Base-by-base conservation (phyloP, 2,797 vertebrate species). In the Limnodromus scolopaceus region DNA sequence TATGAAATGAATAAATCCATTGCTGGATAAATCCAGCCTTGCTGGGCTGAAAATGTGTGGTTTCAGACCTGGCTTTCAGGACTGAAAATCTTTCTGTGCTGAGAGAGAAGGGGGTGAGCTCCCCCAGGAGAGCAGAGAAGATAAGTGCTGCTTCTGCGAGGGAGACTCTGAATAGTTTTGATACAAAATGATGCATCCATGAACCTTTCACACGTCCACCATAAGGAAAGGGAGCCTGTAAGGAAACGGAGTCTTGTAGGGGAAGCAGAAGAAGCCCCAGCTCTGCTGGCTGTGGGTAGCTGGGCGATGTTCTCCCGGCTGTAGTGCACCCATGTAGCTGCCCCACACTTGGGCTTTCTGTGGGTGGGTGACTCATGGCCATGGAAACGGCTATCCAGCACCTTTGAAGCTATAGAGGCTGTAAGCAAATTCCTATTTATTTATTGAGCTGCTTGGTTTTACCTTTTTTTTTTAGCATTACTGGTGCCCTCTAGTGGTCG, bases 401-500 rank as follows among this genome's bases (percentile, higher is more conserved):
- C 53, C 55, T 77, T 34, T 63, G 13, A 38, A 92, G 39, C 45
- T 39, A 10, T 6, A 13, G 27, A 28, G 30, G 27, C 78, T 19
- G 54, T 28, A 58, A 92, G 72, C 41, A 39, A 81, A 54, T 51
- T 63, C 22, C 16, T 16, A 0, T n/a, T 60, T 39, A 22, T 65
- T 93, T 36, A 54, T 53, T 63, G 38, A n/a, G 13, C 24, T 20
- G 1, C 16, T 58, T 27, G 5, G 2, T 10, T 85, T 89, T 46
- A 3, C 6, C 1, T 9, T 34, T 27, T 14, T 51, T 6, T 32
- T 46, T 43, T 18, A 81, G 79, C 57, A 12, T 38, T 45, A 15
- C 70, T 66, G 76, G 70, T 76, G 90, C 94, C 96, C 96, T 97
- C 93, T 74, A 9, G 66, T 93, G 96, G 93, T 61, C 39, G 24